phyloP scores from a whole-genome alignment of 2,888 invertebrate genomes.

The Pristionchus maxplancki region DNA sequence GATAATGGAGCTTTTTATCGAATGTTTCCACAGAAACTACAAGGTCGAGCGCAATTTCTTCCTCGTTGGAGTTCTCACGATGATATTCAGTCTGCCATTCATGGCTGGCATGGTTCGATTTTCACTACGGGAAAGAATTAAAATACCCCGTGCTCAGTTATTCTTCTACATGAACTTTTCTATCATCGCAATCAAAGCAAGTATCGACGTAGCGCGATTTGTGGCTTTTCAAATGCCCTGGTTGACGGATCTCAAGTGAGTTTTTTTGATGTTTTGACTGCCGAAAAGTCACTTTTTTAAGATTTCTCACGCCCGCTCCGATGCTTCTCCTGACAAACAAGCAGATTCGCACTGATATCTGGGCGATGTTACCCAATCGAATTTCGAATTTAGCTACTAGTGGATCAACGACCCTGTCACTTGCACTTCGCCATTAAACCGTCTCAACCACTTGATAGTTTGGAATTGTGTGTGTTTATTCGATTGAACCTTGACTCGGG shows the following conservation, averaged over 20 bases:
- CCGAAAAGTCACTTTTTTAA: too few species aligned
- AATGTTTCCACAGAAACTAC: neutral
- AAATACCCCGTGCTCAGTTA: too few species aligned
- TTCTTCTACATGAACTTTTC: neutral
- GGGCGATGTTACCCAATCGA: too few species aligned
- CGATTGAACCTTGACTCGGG: too few species aligned
- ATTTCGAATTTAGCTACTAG: too few species aligned
- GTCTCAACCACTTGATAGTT: too few species aligned
- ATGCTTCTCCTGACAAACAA: neutral
- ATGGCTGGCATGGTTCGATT: neutral
- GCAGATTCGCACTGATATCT: neutral
- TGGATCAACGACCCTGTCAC: too few species aligned
- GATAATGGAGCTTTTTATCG: too few species aligned
- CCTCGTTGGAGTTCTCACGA: neutral
- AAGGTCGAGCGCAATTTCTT: neutral
- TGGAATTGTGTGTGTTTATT: too few species aligned
- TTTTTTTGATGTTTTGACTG: too few species aligned
- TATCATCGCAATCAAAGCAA: neutral
- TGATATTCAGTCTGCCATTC: neutral
- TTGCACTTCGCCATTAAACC: too few species aligned
- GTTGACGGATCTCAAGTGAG: conserved; percentile 6
- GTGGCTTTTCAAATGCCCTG: neutral
- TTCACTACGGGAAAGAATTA: neutral
- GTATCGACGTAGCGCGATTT: neutral
- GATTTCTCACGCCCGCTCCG: neutral